Conservation (phyloP, 2,797 vertebrate species). For the Glossophaga mutica region DNA sequence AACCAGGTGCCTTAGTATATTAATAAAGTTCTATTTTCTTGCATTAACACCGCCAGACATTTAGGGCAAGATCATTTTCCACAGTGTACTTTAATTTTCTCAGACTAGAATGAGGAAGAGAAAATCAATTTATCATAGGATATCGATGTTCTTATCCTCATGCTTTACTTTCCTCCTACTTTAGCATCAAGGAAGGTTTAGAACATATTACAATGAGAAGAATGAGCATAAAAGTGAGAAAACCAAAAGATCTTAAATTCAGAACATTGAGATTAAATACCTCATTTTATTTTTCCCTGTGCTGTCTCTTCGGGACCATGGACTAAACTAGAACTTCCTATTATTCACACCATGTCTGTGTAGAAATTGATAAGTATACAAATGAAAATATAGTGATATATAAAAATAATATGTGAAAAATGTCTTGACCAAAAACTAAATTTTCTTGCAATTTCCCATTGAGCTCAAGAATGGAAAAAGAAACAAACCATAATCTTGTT, state of each 20-base stretch:
- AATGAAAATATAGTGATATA: neutral
- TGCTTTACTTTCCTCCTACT: neutral
- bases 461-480: neutral
- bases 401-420: neutral
- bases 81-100: neutral
- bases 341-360: neutral
- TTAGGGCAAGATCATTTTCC: neutral
- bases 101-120: neutral
- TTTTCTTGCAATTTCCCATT: neutral
- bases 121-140: neutral
- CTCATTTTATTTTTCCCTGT: neutral
- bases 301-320: neutral
- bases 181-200: neutral
- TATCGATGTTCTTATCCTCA: neutral
- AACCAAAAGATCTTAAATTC: neutral
- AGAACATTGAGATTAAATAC: neutral
- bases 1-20: neutral
- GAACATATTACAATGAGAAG: neutral
- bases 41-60: neutral
- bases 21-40: neutral
- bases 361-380: neutral
- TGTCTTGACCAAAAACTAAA: neutral
- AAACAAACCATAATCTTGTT: neutral
- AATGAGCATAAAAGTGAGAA: neutral
- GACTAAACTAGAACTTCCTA: neutral